Conservation (phyloP, 2,888 invertebrate genomes). For the Chymomyza caudatula region DNA sequence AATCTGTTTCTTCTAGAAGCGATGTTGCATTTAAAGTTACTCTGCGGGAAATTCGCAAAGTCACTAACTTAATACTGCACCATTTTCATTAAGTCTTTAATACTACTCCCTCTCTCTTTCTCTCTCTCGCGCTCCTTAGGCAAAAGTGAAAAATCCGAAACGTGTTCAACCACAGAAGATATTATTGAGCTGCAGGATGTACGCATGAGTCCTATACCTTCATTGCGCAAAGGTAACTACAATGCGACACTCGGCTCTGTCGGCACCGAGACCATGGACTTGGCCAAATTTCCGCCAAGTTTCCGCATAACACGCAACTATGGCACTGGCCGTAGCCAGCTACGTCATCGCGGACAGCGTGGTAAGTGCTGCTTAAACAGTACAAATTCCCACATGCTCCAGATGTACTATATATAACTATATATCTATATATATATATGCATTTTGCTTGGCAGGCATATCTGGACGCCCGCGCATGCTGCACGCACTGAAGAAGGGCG, state of each 20-base stretch:
- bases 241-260: constrained; percentile 81
- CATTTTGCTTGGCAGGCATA: constrained; percentile 35
- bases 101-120: neutral
- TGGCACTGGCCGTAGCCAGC: constrained; percentile 80
- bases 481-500: constrained; percentile 89
- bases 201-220: constrained; percentile 90
- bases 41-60: too few species aligned
- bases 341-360: constrained; percentile 80
- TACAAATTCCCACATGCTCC: neutral
- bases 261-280: constrained; percentile 80
- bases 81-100: neutral
- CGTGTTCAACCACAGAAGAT: constrained; percentile 81
- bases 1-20: too few species aligned
- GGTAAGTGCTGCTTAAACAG: constrained; percentile 70
- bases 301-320: constrained; percentile 85
- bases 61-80: too few species aligned
- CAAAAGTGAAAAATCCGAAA: constrained; percentile 76
- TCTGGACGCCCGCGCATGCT: constrained; percentile 82
- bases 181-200: constrained; percentile 94
- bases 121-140: constrained; percentile 43
- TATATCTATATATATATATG: neutral
- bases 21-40: too few species aligned
- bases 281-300: constrained; percentile 85
- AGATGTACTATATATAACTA: neutral
- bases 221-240: constrained; percentile 84